Evolutionary conservation across 2,888 invertebrate genomes (phyloP).

Genomic region (Autographa gamma): DNA sequence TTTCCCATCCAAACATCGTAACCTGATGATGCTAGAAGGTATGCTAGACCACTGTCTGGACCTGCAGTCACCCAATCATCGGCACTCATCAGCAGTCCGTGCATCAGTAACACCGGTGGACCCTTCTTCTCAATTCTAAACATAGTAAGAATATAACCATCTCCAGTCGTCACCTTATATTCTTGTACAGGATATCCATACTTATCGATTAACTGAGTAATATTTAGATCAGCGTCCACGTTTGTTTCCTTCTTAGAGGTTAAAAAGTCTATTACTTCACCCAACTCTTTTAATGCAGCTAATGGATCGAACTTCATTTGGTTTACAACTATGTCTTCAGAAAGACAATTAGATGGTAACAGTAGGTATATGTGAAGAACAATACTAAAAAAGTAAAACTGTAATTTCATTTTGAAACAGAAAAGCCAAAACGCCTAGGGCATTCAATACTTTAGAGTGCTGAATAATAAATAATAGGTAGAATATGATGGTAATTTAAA

Average conservation of each 20-base stretch:
- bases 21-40: constrained; percentile 88
- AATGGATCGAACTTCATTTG: constrained; percentile 21
- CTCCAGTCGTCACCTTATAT: constrained; percentile 50
- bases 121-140: constrained; percentile 48
- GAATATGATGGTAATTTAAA: not conserved
- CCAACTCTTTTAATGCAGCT: constrained; percentile 26
- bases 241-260: constrained; percentile 16
- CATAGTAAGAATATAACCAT: constrained; percentile 58
- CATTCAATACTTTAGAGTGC: not conserved
- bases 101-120: constrained; percentile 90
- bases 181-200: constrained; percentile 39
- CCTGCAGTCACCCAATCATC: constrained; percentile 91
- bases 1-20: constrained; percentile 94
- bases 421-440: not conserved
- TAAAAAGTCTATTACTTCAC: constrained; percentile 21
- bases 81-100: constrained; percentile 92
- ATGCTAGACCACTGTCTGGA: constrained; percentile 86
- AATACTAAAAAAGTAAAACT: not conserved
- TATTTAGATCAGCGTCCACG: constrained; percentile 41
- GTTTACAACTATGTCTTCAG: constrained; percentile 15
- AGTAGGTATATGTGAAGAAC: constrained; percentile 16
- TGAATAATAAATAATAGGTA: not conserved
- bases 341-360: constrained; percentile 8
- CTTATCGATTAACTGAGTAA: constrained; percentile 40
- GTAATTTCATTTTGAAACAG: constrained; percentile 19